phyloP scores from a whole-genome alignment of 2,888 invertebrate genomes.

The Leucania comma region DNA sequence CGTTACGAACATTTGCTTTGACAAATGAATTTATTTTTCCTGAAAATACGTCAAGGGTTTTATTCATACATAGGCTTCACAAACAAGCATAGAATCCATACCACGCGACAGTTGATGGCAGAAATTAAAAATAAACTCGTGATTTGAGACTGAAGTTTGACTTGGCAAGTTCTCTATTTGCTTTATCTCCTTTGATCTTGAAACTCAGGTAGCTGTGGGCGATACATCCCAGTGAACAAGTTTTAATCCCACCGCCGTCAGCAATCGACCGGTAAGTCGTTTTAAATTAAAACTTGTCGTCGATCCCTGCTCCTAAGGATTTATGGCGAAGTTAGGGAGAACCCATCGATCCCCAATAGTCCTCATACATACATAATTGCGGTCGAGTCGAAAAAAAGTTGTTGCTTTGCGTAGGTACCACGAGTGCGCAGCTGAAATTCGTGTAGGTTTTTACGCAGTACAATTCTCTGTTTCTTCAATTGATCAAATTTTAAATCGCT shows the following conservation, averaged over 20 bases:
- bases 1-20: background rate
- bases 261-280: constrained; percentile 84
- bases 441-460: background rate
- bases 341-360: constrained; percentile 64
- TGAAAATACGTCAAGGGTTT: constrained; percentile 12
- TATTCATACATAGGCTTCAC: background rate
- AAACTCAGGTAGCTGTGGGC: constrained; percentile 68
- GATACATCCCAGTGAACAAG: constrained; percentile 75
- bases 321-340: constrained; percentile 69
- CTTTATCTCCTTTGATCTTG: constrained; percentile 69
- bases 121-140: constrained; percentile 63
- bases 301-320: constrained; percentile 74
- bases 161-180: constrained; percentile 67
- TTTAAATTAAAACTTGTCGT: constrained; percentile 85
- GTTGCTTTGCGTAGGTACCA: constrained; percentile 30
- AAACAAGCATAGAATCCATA: constrained; percentile 37
- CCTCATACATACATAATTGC: constrained; percentile 70
- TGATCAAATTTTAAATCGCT: background rate
- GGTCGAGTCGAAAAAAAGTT: constrained; percentile 46
- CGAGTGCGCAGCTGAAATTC: background rate
- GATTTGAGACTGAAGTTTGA: constrained; percentile 43
- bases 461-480: background rate
- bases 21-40: constrained; percentile 3
- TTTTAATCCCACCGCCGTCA: constrained; percentile 80
- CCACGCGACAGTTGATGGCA: constrained; percentile 35